These are phyloP conservation scores for Phaonia tiefii DNA, from an alignment of 2,888 invertebrate genomes.

Conservation along the genomic window DNA sequence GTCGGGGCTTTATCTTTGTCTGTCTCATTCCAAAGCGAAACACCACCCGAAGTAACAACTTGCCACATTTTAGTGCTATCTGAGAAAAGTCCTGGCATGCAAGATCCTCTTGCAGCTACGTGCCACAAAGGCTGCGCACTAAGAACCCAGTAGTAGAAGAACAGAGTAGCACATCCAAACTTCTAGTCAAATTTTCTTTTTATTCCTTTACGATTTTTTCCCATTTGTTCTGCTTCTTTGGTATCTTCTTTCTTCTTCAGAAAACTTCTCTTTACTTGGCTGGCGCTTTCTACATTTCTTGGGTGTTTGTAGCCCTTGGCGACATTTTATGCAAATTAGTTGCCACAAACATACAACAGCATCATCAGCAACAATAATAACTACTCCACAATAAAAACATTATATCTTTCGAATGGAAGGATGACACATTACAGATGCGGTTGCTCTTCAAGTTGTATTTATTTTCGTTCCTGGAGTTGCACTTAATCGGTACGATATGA, in stretches of 20 bases:
- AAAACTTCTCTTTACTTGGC: constrained; percentile 32
- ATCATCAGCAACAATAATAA: not conserved
- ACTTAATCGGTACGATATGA: too few species aligned
- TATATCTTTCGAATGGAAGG: too few species aligned
- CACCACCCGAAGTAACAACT: constrained; percentile 4
- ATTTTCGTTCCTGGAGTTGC: too few species aligned
- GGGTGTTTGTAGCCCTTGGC: constrained; percentile 7
- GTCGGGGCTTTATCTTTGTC: constrained; percentile 5
- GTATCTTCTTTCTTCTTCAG: not conserved
- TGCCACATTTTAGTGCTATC: constrained; percentile 34
- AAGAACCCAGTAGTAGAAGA: too few species aligned
- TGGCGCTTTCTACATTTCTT: not conserved
- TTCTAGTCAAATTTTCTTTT: not conserved
- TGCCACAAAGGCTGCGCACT: too few species aligned
- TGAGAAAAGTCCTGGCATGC: not conserved
- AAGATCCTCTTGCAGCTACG: too few species aligned
- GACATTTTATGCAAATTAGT: constrained; percentile 44
- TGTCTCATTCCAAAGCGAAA: not conserved
- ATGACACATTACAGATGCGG: constrained; percentile 10
- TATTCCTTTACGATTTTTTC: constrained; percentile 5
- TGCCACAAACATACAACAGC: constrained; percentile 29
- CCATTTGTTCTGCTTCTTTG: constrained; percentile 15
- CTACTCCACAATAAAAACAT: not conserved
- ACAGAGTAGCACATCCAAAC: not conserved
- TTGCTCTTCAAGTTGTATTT: not conserved